Percentiles rank a stretch among this genome's conserved stretches.
phyloP scores from a whole-genome alignment of 2,888 invertebrate genomes.

The Acleris emargana region DNA sequence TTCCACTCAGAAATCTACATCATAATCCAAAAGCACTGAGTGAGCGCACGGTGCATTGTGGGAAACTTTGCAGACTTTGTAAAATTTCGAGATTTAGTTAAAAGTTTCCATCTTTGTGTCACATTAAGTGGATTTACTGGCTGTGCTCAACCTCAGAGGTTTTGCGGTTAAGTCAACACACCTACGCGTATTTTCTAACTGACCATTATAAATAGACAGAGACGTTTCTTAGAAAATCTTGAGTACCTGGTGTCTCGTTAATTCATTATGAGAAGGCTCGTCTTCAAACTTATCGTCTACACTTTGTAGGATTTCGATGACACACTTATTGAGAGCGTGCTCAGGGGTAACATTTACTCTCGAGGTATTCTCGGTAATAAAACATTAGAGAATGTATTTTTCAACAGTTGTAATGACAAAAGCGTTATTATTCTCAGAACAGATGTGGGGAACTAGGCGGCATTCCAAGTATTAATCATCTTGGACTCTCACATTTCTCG shows the following conservation, averaged over 20 bases:
- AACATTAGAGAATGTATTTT: conserved; percentile 11
- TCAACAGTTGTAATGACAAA: conserved; percentile 18
- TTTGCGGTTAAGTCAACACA: conserved; percentile 37
- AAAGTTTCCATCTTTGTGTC: conserved; percentile 33
- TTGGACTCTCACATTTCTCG: conserved; percentile 30
- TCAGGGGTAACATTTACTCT: neutral
- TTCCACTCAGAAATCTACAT: conserved; percentile 28
- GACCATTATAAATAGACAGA: conserved; percentile 17
- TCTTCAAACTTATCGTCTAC: too few species aligned
- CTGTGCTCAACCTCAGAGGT: conserved; percentile 31
- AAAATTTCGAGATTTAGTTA: conserved; percentile 34
- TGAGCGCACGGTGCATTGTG: conserved; percentile 14
- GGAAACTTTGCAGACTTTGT: conserved; percentile 34
- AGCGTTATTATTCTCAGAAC: conserved; percentile 26
- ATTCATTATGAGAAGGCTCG: neutral
- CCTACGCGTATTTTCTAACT: conserved; percentile 23
- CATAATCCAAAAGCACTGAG: conserved; percentile 28
- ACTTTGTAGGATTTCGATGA: neutral
- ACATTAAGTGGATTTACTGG: conserved; percentile 31
- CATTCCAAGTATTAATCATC: conserved; percentile 22
- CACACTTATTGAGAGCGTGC: neutral
- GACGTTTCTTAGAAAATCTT: conserved; percentile 10
- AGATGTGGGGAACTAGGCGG: conserved; percentile 31
- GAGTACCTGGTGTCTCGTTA: neutral
- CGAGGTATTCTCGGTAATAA: conserved; percentile 6